Conservation (phyloP, 2,113 vertebrate species). For the Lamprologus sp. region DNA sequence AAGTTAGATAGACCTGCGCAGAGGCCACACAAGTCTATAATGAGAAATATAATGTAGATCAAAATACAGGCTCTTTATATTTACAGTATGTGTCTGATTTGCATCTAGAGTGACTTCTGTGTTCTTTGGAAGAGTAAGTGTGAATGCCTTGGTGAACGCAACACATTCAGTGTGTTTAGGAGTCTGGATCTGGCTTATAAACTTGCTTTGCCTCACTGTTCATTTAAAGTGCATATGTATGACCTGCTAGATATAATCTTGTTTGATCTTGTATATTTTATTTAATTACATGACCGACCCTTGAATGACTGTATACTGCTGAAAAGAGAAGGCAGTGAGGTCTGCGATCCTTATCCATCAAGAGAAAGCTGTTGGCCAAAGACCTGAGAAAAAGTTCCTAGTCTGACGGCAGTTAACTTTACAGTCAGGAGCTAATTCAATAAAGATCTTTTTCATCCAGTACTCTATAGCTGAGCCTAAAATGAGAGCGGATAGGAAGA, state of each 20-base stretch:
- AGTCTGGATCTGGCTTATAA: constrained; percentile 26
- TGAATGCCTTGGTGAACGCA: constrained; percentile 18
- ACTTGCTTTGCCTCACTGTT: constrained; percentile 23
- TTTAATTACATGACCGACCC: constrained; percentile 9
- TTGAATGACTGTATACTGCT: neutral
- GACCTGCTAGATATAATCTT: neutral
- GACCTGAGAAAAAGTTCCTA: constrained; percentile 23
- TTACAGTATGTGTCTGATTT: constrained; percentile 34
- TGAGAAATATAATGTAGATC: constrained; percentile 17
- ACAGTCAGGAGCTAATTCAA: constrained; percentile 53
- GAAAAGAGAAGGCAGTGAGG: neutral
- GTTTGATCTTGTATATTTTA: constrained; percentile 21
- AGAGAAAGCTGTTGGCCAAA: constrained; percentile 20
- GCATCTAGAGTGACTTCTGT: constrained; percentile 28
- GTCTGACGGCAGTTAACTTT: constrained; percentile 35
- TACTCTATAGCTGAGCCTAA: neutral
- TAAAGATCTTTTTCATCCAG: constrained; percentile 45
- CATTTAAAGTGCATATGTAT: constrained; percentile 1
- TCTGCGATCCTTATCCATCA: neutral
- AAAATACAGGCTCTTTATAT: constrained; percentile 52
- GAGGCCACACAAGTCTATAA: constrained; percentile 54
- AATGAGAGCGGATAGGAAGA: constrained; percentile 32
- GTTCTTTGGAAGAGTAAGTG: constrained; percentile 1
- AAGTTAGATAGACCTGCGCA: constrained; percentile 49
- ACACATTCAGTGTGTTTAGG: constrained; percentile 23